Evolutionary conservation across 2,113 vertebrate genomes (phyloP).

Genomic region (Petrocephalus microphthalmus): DNA sequence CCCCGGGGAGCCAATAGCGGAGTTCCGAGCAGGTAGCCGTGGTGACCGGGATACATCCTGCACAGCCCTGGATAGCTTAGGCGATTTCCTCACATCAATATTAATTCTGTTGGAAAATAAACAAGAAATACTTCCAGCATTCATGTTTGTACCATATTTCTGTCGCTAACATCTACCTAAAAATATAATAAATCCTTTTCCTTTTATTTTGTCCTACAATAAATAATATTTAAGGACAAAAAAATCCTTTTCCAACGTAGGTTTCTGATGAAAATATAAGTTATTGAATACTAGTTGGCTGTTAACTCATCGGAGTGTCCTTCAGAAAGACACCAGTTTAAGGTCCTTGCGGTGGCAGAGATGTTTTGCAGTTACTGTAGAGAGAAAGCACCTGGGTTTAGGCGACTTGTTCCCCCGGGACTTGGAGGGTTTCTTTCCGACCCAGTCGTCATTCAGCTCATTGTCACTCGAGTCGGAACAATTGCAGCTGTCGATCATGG

Average conservation of each 20-base stretch:
- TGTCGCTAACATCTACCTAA: not conserved
- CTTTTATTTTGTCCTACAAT: too few relatives aligned
- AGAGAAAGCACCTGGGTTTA: conserved; percentile 61
- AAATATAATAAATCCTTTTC: not conserved
- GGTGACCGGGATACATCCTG: conserved; percentile 90
- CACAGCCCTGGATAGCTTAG: conserved; percentile 79
- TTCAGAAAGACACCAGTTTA: not conserved
- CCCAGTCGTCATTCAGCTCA: conserved; percentile 96
- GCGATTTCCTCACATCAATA: conserved; percentile 91
- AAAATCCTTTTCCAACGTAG: not conserved
- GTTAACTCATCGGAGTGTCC: not conserved
- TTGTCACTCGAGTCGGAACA: conserved; percentile 98
- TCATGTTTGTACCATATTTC: not conserved
- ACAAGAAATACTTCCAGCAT: not conserved
- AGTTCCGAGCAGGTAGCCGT: conserved; percentile 82
- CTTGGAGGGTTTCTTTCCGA: conserved; percentile 91
- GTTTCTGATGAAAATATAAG: not conserved
- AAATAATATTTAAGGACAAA: not conserved
- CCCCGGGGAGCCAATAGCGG: conserved; percentile 84
- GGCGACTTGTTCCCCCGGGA: conserved; percentile 86
- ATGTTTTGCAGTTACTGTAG: not conserved
- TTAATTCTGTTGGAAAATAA: conserved; percentile 64
- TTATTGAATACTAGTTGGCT: not conserved
- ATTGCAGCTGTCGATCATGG: conserved; percentile 95
- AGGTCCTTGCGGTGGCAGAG: not conserved